phyloP scores from a whole-genome alignment of 2,888 invertebrate species.

The Melanargia galathea region DNA sequence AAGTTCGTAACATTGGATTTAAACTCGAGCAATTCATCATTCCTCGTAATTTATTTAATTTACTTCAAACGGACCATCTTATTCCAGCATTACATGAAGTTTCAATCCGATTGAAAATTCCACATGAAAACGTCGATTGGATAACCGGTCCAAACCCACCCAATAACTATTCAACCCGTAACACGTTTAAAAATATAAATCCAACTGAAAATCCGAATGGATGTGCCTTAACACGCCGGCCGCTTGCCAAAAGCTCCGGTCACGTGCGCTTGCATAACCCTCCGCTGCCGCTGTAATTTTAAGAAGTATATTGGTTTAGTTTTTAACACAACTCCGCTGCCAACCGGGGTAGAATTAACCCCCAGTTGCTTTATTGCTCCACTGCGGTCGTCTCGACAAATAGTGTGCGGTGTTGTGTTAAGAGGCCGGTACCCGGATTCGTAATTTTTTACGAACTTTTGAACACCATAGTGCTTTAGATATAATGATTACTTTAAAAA shows the following conservation, averaged over 20 bases:
- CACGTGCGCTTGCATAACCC: slow-evolving; percentile 67
- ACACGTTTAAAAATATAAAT: slow-evolving; percentile 40
- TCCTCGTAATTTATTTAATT: not conserved
- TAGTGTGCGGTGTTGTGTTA: slow-evolving; percentile 41
- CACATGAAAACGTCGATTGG: not conserved
- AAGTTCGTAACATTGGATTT: too few species aligned
- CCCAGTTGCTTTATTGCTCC: slow-evolving; percentile 58
- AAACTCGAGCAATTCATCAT: not conserved
- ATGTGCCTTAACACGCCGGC: slow-evolving; percentile 41
- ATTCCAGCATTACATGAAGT: not conserved
- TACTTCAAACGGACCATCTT: not conserved
- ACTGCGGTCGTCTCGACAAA: slow-evolving; percentile 43
- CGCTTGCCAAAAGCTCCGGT: slow-evolving; percentile 63
- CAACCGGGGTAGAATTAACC: slow-evolving; percentile 62
- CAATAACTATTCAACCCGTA: slow-evolving; percentile 32
- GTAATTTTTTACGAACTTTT: too few species aligned
- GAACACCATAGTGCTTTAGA: too few species aligned
- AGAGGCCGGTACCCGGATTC: too few species aligned
- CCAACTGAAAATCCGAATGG: slow-evolving; percentile 34
- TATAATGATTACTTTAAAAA: too few species aligned
- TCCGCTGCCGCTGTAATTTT: slow-evolving; percentile 58
- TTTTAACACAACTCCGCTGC: slow-evolving; percentile 66
- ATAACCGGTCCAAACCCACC: slow-evolving; percentile 13
- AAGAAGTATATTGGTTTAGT: slow-evolving; percentile 77
- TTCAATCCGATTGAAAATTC: slow-evolving; percentile 15